phyloP scores from a whole-genome alignment of 2,113 vertebrate genomes.

The Callionymus lyra region DNA sequence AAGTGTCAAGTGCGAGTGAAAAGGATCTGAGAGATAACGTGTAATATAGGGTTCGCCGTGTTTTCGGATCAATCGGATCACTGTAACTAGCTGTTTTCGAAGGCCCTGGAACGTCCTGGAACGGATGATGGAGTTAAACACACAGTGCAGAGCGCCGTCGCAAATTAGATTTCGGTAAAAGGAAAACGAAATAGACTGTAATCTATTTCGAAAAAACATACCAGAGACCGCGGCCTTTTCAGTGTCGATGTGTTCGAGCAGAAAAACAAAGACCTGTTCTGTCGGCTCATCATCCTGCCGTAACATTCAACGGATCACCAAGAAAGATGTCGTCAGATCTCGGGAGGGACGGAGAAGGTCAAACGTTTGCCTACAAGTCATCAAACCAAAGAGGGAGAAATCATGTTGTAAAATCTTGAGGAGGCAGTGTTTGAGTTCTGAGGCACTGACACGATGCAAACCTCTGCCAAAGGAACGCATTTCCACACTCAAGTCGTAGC shows the following conservation, averaged over 20 bases:
- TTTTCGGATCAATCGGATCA: constrained; percentile 29
- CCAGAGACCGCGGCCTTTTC: background rate
- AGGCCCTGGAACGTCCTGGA: constrained; percentile 23
- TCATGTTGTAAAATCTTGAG: too few species aligned
- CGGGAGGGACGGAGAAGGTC: too few species aligned
- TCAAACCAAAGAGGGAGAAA: too few species aligned
- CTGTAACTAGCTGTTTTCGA: constrained; percentile 16
- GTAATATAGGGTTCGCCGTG: constrained; percentile 28
- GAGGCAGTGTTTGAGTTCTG: too few species aligned
- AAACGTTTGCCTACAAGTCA: too few species aligned
- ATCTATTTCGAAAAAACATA: constrained; percentile 35
- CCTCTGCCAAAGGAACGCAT: too few species aligned
- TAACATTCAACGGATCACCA: too few species aligned
- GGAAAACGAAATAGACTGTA: constrained; percentile 29
- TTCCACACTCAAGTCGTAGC: too few species aligned
- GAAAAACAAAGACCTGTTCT: constrained; percentile 1
- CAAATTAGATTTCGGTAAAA: constrained; percentile 40
- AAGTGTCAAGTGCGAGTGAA: constrained; percentile 11
- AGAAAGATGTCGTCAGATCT: too few species aligned
- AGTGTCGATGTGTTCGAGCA: constrained; percentile 6
- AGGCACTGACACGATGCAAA: too few species aligned
- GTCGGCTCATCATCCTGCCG: background rate
- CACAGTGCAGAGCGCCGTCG: constrained; percentile 16
- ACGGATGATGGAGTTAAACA: constrained; percentile 34
- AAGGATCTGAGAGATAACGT: constrained; percentile 16